Conservation (phyloP, 2,113 vertebrate genomes). For the Motacilla tschutschensis region DNA sequence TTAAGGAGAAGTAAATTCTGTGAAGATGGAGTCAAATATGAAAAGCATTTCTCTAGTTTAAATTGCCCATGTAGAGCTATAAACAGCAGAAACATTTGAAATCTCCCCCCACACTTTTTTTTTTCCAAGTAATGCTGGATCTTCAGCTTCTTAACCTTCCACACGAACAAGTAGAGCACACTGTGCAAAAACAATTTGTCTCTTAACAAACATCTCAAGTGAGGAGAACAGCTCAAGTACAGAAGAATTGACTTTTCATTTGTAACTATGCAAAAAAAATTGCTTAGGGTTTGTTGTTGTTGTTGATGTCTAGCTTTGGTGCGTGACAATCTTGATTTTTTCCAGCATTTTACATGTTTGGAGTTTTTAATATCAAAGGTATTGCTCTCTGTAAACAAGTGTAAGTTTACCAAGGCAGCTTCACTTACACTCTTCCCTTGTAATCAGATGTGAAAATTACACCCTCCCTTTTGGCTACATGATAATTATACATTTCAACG, state of each 20-base stretch:
- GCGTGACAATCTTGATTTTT: conserved; percentile 54
- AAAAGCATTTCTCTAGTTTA: conserved; percentile 58
- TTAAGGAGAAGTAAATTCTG: conserved; percentile 55
- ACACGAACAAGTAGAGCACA: background rate
- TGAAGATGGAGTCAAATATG: conserved; percentile 44
- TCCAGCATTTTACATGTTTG: conserved; percentile 55
- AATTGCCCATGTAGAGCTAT: conserved; percentile 28
- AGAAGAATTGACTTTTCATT: conserved; percentile 53
- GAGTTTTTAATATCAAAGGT: conserved; percentile 82
- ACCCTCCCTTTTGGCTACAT: conserved; percentile 89
- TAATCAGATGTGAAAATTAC: conserved; percentile 94
- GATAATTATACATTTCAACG: conserved; percentile 91
- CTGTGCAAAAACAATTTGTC: conserved; percentile 34
- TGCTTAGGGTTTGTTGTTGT: conserved; percentile 5
- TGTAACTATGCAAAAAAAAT: conserved; percentile 50
- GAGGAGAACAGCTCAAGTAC: conserved; percentile 29
- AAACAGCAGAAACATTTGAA: conserved; percentile 35
- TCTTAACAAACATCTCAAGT: conserved; percentile 43
- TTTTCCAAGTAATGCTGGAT: background rate
- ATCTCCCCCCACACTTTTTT: background rate
- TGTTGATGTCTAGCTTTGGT: conserved; percentile 41
- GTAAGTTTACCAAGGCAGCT: conserved; percentile 76
- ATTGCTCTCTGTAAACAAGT: conserved; percentile 81
- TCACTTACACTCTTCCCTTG: conserved; percentile 83
- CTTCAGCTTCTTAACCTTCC: conserved; percentile 30